Base-by-base conservation (phyloP, 2,113 vertebrate species). In the Arvicanthis niloticus region DNA sequence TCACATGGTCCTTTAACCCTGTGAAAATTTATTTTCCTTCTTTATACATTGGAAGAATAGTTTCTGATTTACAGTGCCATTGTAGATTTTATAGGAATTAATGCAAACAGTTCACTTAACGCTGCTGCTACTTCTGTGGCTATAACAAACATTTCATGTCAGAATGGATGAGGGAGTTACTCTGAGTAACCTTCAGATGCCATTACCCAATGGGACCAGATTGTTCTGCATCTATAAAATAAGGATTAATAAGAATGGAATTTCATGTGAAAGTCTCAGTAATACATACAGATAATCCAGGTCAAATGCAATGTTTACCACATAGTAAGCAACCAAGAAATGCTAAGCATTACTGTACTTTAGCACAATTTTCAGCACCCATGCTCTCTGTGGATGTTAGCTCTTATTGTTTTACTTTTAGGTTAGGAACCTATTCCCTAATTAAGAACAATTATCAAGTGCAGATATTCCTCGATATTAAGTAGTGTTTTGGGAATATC, bases 11-110 rank as follows among this genome's bases (percentile, higher is more conserved):
- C 40, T 51, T 85, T 89, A 81, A 92, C 12, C 37, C 88, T 77
- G 94, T 93, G 92, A 87, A 84, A 67, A 9, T 19, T 88, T 45
- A 10, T 1, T 92, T 97, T 96, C 70, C 34, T 96, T 51, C 76
- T 93, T 5, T 92, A 26, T 88, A 51, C 77, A 84, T 68, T 75
- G 19, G 21, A 92, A 89, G 29, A 70, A 53, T 51, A 60, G 37
- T 91, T 91, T 15, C 7, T 73, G 92, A 40, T 2, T 94, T 26
- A 65, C n/a, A 84, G 77, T 56, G 24, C 48, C 75, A 45, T 37
- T 93, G n/a, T n/a, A 40, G 17, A 67, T 11, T 85, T 94, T 95
- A 80, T 93, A 94, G 65, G 58, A 90, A 92, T 77, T 19, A 34
- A 72, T 51, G 48, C 34, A 87, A 91, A 24, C 8, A 77, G 82